phyloP scores from a whole-genome alignment of 2,888 invertebrate species.

The Cephus runcator region DNA sequence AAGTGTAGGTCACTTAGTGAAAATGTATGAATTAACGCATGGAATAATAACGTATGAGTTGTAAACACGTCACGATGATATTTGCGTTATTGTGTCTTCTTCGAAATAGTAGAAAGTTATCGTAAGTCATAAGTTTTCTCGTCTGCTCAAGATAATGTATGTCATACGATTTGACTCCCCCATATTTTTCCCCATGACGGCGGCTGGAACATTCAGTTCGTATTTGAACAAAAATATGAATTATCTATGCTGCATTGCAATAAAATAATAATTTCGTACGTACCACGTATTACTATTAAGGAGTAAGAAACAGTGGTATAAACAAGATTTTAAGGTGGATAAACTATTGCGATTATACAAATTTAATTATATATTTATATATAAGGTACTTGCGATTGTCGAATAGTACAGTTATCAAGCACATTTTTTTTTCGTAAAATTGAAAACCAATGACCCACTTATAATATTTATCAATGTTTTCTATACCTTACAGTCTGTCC shows the following conservation, averaged over 20 bases:
- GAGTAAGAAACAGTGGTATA: no score
- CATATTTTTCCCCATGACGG: neutral
- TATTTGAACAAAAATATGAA: neutral
- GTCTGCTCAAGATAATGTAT: conserved; percentile 15
- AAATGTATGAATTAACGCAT: no score
- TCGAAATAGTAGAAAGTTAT: conserved; percentile 7
- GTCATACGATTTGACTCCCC: neutral
- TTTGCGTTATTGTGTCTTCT: neutral
- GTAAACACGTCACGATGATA: no score
- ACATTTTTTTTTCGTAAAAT: neutral
- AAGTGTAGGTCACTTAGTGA: no score
- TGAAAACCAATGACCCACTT: neutral
- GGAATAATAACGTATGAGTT: no score
- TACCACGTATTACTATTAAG: neutral
- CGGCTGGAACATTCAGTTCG: conserved; percentile 1
- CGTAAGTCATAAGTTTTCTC: conserved; percentile 12
- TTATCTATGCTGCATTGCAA: neutral
- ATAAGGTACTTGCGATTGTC: neutral
- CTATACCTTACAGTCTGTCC: no score
- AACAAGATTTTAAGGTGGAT: neutral
- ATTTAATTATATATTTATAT: neutral
- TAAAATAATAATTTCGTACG: neutral
- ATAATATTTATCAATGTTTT: no score
- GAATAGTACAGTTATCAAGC: neutral
- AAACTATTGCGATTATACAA: neutral